Evolutionary conservation across 1,140 invertebrate species (phyloP).

Genomic region (Chionoecetes opilio): DNA sequence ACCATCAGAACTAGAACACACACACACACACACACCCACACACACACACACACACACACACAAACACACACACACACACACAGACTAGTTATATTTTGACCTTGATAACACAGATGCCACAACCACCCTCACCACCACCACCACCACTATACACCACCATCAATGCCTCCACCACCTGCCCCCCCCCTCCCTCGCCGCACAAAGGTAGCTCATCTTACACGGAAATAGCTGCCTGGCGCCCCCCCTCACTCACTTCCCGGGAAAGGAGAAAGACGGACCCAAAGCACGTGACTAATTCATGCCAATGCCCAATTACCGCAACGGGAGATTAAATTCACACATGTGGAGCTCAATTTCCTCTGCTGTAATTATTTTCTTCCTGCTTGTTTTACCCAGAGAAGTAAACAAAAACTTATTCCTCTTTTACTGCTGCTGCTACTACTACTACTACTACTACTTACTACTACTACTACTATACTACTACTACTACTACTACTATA

Average conservation of each 20-base stretch:
- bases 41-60: conserved; percentile 42
- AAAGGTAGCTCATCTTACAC: conserved; percentile 9
- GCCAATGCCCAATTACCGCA: neutral
- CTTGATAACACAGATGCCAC: neutral
- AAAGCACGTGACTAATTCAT: neutral
- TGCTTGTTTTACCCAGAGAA: too few species aligned
- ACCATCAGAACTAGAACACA: too few species aligned
- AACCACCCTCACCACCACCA: neutral
- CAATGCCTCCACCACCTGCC: neutral
- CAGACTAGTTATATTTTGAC: neutral
- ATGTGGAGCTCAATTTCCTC: too few species aligned
- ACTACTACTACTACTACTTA: neutral
- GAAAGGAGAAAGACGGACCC: neutral
- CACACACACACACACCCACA: conserved; percentile 43
- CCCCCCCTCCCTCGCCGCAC: neutral
- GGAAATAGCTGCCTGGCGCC: neutral
- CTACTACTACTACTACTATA: conserved; percentile 12
- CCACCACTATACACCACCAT: neutral
- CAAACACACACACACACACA: conserved; percentile 41
- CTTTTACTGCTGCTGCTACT: neutral
- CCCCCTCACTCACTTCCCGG: neutral
- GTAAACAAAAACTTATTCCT: neutral
- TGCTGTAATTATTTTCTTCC: neutral
- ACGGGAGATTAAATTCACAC: too few species aligned
- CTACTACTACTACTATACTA: conserved; percentile 11